Evolutionary conservation across 2,113 vertebrate genomes (phyloP).

Genomic region (Rhadina sibilatrix): DNA sequence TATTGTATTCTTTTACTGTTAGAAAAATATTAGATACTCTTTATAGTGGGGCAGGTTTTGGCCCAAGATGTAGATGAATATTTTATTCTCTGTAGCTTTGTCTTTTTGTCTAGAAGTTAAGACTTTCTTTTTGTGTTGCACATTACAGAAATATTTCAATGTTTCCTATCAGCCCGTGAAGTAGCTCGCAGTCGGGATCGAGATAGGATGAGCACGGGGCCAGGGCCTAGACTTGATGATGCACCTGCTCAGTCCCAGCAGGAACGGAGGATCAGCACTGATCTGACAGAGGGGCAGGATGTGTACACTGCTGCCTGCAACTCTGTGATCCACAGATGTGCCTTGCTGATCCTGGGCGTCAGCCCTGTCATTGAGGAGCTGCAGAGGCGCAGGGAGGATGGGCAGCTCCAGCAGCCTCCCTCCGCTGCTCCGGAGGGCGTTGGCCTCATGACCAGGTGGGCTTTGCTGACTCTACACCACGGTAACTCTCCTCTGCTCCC

Average conservation of each 20-base stretch:
- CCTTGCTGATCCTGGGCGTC: slow-evolving; percentile 89
- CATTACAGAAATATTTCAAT: slow-evolving; percentile 98
- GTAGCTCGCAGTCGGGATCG: slow-evolving; percentile 90
- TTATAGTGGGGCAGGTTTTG: neutral
- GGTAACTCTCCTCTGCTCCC: neutral
- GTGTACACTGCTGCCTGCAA: slow-evolving; percentile 96
- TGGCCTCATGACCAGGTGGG: slow-evolving; percentile 92
- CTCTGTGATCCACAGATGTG: slow-evolving; percentile 94
- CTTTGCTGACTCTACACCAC: neutral
- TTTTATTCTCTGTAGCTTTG: slow-evolving; percentile 49
- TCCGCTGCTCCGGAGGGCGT: slow-evolving; percentile 78
- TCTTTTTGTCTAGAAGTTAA: slow-evolving; percentile 72
- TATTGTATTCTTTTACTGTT: neutral
- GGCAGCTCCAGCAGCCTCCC: slow-evolving; percentile 70
- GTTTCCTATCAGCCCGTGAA: slow-evolving; percentile 98
- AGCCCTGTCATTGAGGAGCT: slow-evolving; percentile 87
- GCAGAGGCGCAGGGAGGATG: slow-evolving; percentile 83
- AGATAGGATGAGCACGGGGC: slow-evolving; percentile 82
- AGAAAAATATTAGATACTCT: neutral
- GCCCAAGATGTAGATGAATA: slow-evolving; percentile 26
- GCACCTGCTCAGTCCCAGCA: slow-evolving; percentile 79
- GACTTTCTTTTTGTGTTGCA: slow-evolving; percentile 80
- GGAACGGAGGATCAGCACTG: slow-evolving; percentile 82
- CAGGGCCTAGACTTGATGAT: slow-evolving; percentile 80
- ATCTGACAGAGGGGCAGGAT: slow-evolving; percentile 90